Percentiles rank a stretch among this genome's conserved stretches.
Evolutionary conservation across 2,113 vertebrate genomes (phyloP).

Genomic region (Martes martes): DNA sequence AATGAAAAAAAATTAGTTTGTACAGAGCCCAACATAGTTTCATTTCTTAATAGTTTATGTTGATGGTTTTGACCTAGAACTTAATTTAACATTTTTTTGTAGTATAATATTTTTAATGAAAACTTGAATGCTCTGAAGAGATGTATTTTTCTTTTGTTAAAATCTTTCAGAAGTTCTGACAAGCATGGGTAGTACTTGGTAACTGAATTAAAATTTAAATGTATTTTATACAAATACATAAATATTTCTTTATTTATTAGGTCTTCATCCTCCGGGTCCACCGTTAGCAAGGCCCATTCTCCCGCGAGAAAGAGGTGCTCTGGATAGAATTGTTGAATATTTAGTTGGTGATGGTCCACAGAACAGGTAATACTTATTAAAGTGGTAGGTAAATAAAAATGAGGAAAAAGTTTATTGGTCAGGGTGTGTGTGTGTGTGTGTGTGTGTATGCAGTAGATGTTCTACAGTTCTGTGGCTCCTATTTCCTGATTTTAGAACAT

Average conservation of each 20-base stretch:
- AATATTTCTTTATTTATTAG: conserved; percentile 79
- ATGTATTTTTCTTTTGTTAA: conserved; percentile 27
- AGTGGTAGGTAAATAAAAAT: conserved; percentile 36
- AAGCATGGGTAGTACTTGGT: background rate
- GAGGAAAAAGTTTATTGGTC: background rate
- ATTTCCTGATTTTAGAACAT: conserved; percentile 33
- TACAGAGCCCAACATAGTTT: background rate
- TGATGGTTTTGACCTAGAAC: background rate
- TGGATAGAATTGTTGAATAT: conserved; percentile 97
- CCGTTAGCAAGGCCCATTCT: conserved; percentile 95
- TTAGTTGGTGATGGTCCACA: conserved; percentile 98
- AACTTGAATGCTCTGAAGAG: conserved; percentile 15
- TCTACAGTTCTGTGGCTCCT: background rate
- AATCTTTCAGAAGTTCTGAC: conserved; percentile 28
- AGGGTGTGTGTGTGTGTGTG: background rate
- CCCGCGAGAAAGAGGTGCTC: conserved; percentile 91
- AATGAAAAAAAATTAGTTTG: conserved; percentile 3
- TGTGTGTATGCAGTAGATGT: background rate
- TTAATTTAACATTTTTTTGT: conserved; percentile 3
- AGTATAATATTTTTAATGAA: conserved; percentile 27
- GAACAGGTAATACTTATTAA: conserved; percentile 89
- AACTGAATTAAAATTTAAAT: conserved; percentile 24
- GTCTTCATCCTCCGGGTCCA: conserved; percentile 96
- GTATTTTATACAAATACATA: background rate
- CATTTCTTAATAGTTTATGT: conserved; percentile 26